Conservation (phyloP, 2,888 invertebrate species). For the Phengaris alcon region DNA sequence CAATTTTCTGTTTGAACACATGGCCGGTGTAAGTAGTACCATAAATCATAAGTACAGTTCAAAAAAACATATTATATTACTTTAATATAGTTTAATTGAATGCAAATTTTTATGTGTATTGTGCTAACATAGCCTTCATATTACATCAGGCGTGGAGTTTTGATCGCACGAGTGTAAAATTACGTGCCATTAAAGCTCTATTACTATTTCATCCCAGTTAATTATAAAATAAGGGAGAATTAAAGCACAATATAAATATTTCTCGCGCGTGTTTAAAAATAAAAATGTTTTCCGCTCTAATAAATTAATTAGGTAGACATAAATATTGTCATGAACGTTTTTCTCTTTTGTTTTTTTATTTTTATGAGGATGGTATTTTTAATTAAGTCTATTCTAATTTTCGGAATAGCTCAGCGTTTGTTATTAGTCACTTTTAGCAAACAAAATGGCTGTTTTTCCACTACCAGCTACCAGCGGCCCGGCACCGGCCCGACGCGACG, state of each 20-base stretch:
- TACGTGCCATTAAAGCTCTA: conserved; percentile 36
- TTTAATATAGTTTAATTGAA: not conserved
- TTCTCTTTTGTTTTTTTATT: not conserved
- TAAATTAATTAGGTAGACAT: not conserved
- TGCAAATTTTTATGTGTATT: conserved; percentile 25
- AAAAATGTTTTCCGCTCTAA: not conserved
- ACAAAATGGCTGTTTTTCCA: no score
- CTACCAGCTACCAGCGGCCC: no score
- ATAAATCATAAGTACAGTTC: not conserved
- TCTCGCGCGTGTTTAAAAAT: not conserved
- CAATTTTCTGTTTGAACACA: no score
- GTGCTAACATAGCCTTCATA: conserved; percentile 37
- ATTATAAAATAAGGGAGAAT: conserved; percentile 2
- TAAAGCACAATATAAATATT: conserved; percentile 10
- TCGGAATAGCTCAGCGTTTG: no score
- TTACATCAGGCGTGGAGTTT: conserved; percentile 38
- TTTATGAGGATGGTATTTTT: not conserved
- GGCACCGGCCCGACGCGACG: no score
- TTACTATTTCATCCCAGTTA: conserved; percentile 6
- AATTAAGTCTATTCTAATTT: not conserved
- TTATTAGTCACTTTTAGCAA: no score
- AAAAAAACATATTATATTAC: not conserved
- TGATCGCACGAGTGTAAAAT: conserved; percentile 42
- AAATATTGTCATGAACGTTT: not conserved
- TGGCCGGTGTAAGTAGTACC: no score